Percentiles rank a stretch among this genome's conserved stretches.
These are phyloP conservation scores for Megathymus violae DNA, from an alignment of 1,140 invertebrate genomes.

Conservation along the genomic window DNA sequence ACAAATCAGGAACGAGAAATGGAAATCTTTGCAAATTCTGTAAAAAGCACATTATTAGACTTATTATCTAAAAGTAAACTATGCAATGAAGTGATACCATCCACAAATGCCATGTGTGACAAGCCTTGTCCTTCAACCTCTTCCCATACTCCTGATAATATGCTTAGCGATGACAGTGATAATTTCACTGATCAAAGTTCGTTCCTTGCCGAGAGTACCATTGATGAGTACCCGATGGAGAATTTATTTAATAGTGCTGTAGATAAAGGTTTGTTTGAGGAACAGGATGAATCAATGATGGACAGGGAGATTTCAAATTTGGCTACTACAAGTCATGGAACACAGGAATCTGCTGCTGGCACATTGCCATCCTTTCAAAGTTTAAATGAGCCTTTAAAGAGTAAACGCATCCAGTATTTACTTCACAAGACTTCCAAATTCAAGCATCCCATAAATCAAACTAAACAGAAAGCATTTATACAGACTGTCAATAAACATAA, in stretches of 20 bases:
- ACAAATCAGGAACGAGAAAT: constrained; percentile 57
- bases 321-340: constrained; percentile 73
- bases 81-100: constrained; percentile 58
- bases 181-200: constrained; percentile 77
- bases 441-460: constrained; percentile 78
- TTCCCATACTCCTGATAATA: constrained; percentile 67
- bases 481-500: constrained; percentile 82
- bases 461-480: constrained; percentile 81
- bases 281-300: constrained; percentile 76
- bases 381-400: constrained; percentile 78
- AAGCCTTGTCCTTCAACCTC: constrained; percentile 63
- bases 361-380: constrained; percentile 74
- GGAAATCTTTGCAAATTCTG: constrained; percentile 57
- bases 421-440: constrained; percentile 83
- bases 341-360: constrained; percentile 60
- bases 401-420: constrained; percentile 80
- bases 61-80: constrained; percentile 71
- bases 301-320: constrained; percentile 78
- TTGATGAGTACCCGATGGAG: constrained; percentile 80
- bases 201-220: constrained; percentile 75
- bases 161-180: constrained; percentile 73
- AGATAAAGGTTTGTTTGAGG: constrained; percentile 76
- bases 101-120: constrained; percentile 61
- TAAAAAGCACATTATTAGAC: constrained; percentile 75
- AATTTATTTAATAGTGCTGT: constrained; percentile 79